Evolutionary conservation across 2,113 vertebrate species (phyloP).

Genomic region (Rostratula benghalensis): DNA sequence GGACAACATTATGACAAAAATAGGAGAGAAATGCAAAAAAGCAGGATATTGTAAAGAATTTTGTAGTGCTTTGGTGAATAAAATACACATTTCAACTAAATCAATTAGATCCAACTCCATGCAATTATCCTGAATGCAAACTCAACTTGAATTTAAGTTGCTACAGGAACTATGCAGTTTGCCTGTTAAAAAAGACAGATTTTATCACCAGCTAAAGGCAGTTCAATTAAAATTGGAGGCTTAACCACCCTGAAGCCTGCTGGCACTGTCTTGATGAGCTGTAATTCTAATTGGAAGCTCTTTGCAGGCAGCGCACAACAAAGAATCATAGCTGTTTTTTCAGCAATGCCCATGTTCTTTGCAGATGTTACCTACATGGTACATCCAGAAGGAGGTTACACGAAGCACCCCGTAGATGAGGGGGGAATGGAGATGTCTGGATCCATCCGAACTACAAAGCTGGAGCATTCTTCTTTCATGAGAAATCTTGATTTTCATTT

Average conservation of each 20-base stretch:
- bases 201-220: constrained; percentile 43
- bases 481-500: neutral
- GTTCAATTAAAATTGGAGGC: constrained; percentile 53
- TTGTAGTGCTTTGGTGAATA: neutral
- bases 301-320: neutral
- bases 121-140: constrained; percentile 46
- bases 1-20: neutral
- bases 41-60: neutral
- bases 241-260: constrained; percentile 12
- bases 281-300: constrained; percentile 10
- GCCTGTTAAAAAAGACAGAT: constrained; percentile 43
- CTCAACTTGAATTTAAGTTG: constrained; percentile 12
- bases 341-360: neutral
- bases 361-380: neutral
- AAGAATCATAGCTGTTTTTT: neutral
- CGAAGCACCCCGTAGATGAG: neutral
- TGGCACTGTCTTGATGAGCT: neutral
- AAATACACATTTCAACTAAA: constrained; percentile 19
- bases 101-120: neutral
- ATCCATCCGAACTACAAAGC: neutral
- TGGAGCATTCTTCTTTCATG: neutral
- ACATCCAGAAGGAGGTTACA: neutral
- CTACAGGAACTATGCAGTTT: constrained; percentile 21
- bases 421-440: neutral
- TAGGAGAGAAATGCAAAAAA: neutral